Evolutionary conservation across 2,113 vertebrate species (phyloP).

Genomic region (Coptodon rendalli): DNA sequence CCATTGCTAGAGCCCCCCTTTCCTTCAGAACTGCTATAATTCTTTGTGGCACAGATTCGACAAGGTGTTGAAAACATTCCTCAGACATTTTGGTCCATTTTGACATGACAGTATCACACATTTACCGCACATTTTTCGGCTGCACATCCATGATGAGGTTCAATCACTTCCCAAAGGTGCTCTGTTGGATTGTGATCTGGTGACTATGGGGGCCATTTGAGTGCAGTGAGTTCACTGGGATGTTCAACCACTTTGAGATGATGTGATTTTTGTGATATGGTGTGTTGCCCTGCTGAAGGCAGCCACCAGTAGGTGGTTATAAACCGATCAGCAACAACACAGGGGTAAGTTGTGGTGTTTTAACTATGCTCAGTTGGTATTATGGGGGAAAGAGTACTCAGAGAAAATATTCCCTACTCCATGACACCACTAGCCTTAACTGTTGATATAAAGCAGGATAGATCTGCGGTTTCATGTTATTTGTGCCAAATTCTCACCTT

Average conservation of each 20-base stretch:
- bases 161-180: not conserved
- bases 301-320: not conserved
- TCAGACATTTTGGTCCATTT: not conserved
- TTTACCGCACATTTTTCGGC: not conserved
- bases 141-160: not conserved
- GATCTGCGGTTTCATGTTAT: not conserved
- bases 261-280: not conserved
- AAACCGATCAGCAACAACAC: not conserved
- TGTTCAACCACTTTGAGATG: not conserved
- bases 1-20: not conserved
- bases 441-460: not conserved
- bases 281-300: not conserved
- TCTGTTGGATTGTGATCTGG: not conserved
- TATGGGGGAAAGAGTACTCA: not conserved
- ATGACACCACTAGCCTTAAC: not conserved
- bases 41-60: not conserved
- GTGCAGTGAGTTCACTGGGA: not conserved
- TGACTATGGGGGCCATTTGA: not conserved
- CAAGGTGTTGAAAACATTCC: not conserved
- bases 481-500: not conserved
- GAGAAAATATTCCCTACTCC: not conserved
- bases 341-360: not conserved
- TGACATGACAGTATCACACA: not conserved
- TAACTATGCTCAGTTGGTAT: not conserved
- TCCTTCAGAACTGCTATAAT: not conserved